Base-by-base conservation (phyloP, 2,888 invertebrate genomes). In the Drosophila tanythrix region DNA sequence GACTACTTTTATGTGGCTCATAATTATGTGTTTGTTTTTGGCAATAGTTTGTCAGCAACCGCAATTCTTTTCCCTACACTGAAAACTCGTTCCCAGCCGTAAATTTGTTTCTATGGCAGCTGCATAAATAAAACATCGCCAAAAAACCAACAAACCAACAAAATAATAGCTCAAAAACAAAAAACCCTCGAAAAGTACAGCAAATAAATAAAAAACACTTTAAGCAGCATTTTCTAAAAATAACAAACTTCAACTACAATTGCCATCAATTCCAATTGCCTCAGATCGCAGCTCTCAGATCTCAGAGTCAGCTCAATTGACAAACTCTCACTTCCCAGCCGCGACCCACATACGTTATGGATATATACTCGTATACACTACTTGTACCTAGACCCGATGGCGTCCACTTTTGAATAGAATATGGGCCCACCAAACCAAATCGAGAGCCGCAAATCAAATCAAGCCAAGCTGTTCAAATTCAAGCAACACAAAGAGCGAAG, bases 251-350 rank as follows among this genome's bases (percentile, higher is more conserved):
- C 75, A 83, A 76, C 83, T 68, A 82, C 81, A 81, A 82, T 74
- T 81, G 71, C 81, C 74, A 81, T 70, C 74, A 81, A 79, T 79
- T 86, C 69, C 71, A 82, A 84, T 77, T 87, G 88, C 85, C 75
- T 60, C 38, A 70, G 74, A 75, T 62, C 70, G 59, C 63, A 65
- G 72, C 76, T 70, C 77, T 61, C 56, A 50, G 55, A 64, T 62
- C 64, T 51, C 53, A 15, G 21, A 31, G 40, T 58, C 63, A 58
- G 33, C 55, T 40, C 82, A 88, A 84, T 86, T 89, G 84, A 89
- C 84, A 89, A 87, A 71, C 82, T 84, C 63, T 58, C 73, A 71
- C 78, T 80, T 66, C 55, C 69, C 51, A 52, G 50, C 40, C 50
- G 61, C 86, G 89, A 84, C 83, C 89, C 76, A 84, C 76, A 81